Conservation (phyloP, 2,888 invertebrate genomes). For the Belgica antarctica region DNA sequence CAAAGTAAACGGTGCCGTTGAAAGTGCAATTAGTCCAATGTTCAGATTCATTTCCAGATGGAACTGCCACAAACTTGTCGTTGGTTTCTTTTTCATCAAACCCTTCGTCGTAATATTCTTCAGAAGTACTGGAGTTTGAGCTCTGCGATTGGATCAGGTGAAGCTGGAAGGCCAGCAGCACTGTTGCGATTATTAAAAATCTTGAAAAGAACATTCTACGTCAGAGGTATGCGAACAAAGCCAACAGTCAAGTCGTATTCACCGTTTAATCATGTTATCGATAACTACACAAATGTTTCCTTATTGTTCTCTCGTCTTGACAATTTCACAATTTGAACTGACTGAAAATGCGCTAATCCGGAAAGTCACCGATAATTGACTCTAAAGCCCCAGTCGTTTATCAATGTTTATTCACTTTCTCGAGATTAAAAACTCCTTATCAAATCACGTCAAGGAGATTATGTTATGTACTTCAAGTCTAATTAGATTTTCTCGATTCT, state of each 20-base stretch:
- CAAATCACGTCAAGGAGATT: slow-evolving; percentile 11
- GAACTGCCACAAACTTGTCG: not conserved
- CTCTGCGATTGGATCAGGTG: not conserved
- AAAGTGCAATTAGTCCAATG: not conserved
- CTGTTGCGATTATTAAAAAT: not conserved
- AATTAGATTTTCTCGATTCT: slow-evolving; percentile 32
- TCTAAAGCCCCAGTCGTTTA: not conserved
- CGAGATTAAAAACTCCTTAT: not conserved
- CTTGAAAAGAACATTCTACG: not conserved
- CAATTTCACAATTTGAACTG: slow-evolving; percentile 11
- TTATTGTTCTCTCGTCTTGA: not conserved
- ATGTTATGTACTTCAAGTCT: slow-evolving; percentile 6
- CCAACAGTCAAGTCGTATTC: no score
- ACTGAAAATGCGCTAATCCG: not conserved
- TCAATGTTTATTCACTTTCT: not conserved
- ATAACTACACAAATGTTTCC: not conserved
- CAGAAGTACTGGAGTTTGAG: not conserved
- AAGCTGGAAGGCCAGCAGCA: not conserved
- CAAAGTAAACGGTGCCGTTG: not conserved
- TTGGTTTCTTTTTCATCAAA: not conserved
- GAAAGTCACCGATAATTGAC: not conserved
- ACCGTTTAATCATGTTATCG: not conserved
- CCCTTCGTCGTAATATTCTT: not conserved
- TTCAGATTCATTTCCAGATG: not conserved
- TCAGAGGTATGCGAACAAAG: no score